Percentiles rank a stretch among this genome's conserved stretches.
phyloP scores from a whole-genome alignment of 2,113 vertebrate species.

The Dendrocopos noguchii region DNA sequence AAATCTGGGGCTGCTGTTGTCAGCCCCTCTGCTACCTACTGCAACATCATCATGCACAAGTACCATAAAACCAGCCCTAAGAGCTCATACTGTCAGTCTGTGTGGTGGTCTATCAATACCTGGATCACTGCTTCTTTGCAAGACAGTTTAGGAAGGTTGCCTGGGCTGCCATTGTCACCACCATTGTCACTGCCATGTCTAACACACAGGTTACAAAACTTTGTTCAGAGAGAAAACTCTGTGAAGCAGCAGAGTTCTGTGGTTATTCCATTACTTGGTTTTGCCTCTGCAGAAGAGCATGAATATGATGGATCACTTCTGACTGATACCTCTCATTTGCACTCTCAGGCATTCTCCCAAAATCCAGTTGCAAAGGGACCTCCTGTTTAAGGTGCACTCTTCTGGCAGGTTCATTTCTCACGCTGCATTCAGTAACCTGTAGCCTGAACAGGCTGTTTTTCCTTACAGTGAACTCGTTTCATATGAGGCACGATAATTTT shows the following conservation, averaged over 20 bases:
- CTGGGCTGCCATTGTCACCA: neutral
- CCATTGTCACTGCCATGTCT: neutral
- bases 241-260: neutral
- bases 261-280: neutral
- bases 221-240: neutral
- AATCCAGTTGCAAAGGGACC: neutral
- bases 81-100: neutral
- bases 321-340: neutral
- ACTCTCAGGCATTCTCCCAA: neutral
- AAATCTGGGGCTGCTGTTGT: no score
- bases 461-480: neutral
- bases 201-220: neutral
- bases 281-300: neutral
- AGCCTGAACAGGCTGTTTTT: neutral
- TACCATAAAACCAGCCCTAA: neutral
- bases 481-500: neutral
- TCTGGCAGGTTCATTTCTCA: neutral
- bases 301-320: neutral
- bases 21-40: neutral
- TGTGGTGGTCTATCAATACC: accelerated
- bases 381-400: neutral
- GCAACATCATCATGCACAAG: accelerated
- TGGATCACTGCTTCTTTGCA: neutral
- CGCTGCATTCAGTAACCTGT: neutral
- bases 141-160: neutral